Evolutionary conservation across 1,140 invertebrate genomes (phyloP).

Genomic region (Charaxes varanes): DNA sequence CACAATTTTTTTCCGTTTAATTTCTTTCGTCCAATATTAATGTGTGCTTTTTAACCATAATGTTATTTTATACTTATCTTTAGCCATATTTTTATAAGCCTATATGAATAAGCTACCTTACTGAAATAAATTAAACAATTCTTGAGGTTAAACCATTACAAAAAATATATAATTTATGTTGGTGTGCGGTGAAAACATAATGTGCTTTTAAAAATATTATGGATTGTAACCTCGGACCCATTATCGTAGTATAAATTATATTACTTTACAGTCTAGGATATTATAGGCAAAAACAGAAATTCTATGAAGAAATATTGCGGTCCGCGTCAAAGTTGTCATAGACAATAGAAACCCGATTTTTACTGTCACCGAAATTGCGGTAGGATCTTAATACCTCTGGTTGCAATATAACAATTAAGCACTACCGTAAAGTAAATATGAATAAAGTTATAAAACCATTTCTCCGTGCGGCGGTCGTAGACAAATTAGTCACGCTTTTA

Average conservation of each 20-base stretch:
- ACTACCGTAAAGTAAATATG: slow-evolving; percentile 26
- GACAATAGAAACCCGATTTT: slow-evolving; percentile 18
- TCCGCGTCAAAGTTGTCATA: slow-evolving; percentile 20
- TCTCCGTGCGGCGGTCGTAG: slow-evolving; percentile 17
- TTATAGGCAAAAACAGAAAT: slow-evolving; percentile 2
- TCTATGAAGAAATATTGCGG: slow-evolving; percentile 22
- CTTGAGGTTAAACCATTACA: no score
- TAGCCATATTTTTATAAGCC: no score
- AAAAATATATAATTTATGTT: no score
- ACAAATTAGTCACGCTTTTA: slow-evolving; percentile 19
- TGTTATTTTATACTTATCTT: no score
- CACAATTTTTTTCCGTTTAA: no score
- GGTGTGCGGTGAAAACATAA: no score
- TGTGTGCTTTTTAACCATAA: no score
- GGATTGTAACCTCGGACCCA: neutral
- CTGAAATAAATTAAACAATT: no score
- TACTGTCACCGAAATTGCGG: slow-evolving; percentile 22
- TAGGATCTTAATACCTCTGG: slow-evolving; percentile 18
- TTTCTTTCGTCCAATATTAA: no score
- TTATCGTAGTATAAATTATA: neutral
- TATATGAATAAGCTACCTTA: no score
- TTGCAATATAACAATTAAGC: slow-evolving; percentile 26
- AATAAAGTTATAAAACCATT: slow-evolving; percentile 26
- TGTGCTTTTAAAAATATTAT: neutral
- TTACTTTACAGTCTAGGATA: neutral